phyloP scores from a whole-genome alignment of 2,113 vertebrate species.

The Melanerpes aurifrons region DNA sequence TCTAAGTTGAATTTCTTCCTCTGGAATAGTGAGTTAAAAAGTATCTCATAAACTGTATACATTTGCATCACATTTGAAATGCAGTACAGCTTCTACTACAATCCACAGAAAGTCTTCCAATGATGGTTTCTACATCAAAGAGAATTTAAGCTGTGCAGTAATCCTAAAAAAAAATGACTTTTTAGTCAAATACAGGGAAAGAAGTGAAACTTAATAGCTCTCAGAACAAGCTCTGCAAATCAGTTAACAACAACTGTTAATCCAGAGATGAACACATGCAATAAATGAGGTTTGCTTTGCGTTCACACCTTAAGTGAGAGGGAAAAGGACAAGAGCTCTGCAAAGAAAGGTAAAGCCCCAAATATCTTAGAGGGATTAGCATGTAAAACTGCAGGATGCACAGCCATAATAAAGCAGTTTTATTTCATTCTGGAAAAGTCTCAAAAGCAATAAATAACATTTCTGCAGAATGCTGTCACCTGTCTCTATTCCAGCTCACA shows the following conservation, averaged over 20 bases:
- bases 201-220: not conserved
- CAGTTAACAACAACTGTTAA: slow-evolving; percentile 2
- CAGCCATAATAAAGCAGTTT: not conserved
- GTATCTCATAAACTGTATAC: not conserved
- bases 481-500: not conserved
- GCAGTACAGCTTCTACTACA: not conserved
- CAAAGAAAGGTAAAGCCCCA: not conserved
- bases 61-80: not conserved
- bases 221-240: slow-evolving; percentile 11
- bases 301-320: not conserved
- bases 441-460: not conserved
- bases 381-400: not conserved
- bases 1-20: not conserved
- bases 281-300: not conserved
- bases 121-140: not conserved
- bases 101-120: not conserved
- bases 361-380: not conserved
- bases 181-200: not conserved
- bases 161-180: not conserved
- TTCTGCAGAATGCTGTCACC: not conserved
- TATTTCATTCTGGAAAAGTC: not conserved
- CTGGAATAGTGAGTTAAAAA: not conserved
- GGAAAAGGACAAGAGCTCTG: not conserved
- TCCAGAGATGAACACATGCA: not conserved
- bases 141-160: not conserved